phyloP scores from a whole-genome alignment of 2,797 vertebrate species.

The Lepidocolaptes lacrymiger region DNA sequence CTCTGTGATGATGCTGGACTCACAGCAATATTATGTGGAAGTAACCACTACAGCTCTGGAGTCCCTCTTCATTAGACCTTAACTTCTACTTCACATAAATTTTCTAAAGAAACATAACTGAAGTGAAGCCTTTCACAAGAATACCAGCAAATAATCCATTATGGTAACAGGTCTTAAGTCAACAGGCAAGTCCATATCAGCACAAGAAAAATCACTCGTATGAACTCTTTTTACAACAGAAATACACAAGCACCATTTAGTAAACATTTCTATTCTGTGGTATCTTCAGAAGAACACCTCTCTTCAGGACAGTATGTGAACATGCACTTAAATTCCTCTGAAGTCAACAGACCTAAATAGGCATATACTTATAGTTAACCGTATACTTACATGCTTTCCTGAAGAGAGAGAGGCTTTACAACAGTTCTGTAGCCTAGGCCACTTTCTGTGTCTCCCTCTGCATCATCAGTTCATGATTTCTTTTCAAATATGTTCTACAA shows the following conservation, averaged over 20 bases:
- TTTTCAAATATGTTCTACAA: neutral
- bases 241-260: neutral
- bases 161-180: neutral
- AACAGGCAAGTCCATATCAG: neutral
- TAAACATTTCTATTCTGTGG: neutral
- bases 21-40: neutral
- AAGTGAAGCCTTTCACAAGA: neutral
- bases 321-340: neutral
- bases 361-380: neutral
- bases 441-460: neutral
- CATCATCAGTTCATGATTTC: neutral
- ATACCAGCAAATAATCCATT: neutral
- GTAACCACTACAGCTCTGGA: neutral
- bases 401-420: neutral
- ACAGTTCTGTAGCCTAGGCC: neutral
- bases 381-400: neutral
- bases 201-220: slow-evolving; percentile 37
- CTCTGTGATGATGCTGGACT: neutral
- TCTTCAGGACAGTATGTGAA: neutral
- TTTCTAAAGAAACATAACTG: neutral
- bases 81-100: neutral
- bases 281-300: neutral
- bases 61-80: neutral
- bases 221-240: slow-evolving; percentile 36
- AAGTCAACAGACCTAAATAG: neutral